Evolutionary conservation across 2,797 vertebrate species (phyloP), one percentile per base, ranked within the genome.

Genomic region (Pseudochirops corinnae): DNA sequence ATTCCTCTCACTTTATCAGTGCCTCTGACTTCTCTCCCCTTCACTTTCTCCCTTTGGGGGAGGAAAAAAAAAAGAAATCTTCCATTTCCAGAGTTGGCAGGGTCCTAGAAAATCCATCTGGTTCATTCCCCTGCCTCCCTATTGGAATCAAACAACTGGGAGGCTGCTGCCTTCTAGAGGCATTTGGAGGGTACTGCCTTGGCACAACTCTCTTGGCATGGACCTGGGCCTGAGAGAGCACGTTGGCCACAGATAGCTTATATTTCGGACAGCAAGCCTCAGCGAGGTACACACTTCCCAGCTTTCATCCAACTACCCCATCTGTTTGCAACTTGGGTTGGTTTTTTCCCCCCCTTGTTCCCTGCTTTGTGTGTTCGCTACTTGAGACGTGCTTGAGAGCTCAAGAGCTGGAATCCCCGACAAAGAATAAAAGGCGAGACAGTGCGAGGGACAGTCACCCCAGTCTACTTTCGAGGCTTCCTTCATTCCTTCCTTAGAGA

Each of bases 391-490:
- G 53, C 90, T 28, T 96, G 95, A 91, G 93, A 92, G 56, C 92
- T 92, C 67, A 0, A 33, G 55, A 94, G 52, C 94, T 74, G 60
- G 2, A 91, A 94, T 90, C 90, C 90, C 91, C 90, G 55, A 96
- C 93, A 82, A 94, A 96, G 94, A 94, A 93, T 90, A 56, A 56
- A 91, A 92, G 67, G 93, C 93, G 90, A 52, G 92, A 93, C 93
- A 82, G 90, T 58, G 39, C 62, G 9, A 33, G 93, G 92, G 90
- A 55, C 74, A 26, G 24, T 14, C 67, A 94, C 91, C 93, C 29
- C 57, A 12, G 57, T 21, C 90, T 94, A 50, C 53, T 92, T 91
- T 46, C 67, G 92, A 82, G 55, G 56, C 82, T 92, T 93, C 57
- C 62, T 95, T 74, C 67, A 18, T 74, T 26, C 39, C 10, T 74